Conservation (phyloP, 2,888 invertebrate species). For the Acanthoscelides obtectus region DNA sequence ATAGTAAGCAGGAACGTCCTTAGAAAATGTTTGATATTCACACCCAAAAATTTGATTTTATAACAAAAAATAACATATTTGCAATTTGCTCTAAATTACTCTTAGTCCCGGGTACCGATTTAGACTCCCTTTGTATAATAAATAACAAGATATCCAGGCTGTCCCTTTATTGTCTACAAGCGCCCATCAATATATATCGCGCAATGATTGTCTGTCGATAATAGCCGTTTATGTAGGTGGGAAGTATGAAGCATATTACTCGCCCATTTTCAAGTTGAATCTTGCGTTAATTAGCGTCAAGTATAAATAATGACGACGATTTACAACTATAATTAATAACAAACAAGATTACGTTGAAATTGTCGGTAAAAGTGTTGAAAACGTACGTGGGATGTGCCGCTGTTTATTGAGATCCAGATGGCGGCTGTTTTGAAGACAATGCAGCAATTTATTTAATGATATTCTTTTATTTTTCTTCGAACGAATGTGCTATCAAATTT, state of each 20-base stretch:
- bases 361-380: neutral
- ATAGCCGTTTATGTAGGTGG: neutral
- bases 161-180: neutral
- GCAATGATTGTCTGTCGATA: neutral
- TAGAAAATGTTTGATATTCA: too few relatives aligned
- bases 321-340: neutral
- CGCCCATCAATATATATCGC: neutral
- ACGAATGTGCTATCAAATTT: neutral
- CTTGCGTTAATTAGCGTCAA: neutral
- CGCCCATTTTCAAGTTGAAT: neutral
- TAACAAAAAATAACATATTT: too few relatives aligned
- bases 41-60: too few relatives aligned
- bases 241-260: neutral
- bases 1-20: too few relatives aligned
- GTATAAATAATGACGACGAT: neutral
- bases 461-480: neutral
- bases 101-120: too few relatives aligned
- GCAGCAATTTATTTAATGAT: neutral
- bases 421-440: neutral
- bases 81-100: too few relatives aligned
- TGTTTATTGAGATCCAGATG: neutral
- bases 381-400: neutral
- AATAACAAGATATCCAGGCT: neutral
- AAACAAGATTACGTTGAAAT: neutral
- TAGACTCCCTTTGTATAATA: too few relatives aligned